Evolutionary conservation across 2,113 vertebrate species (phyloP), one percentile per base, ranked within the genome.

Genomic region (Acrocephalus arundinaceus): DNA sequence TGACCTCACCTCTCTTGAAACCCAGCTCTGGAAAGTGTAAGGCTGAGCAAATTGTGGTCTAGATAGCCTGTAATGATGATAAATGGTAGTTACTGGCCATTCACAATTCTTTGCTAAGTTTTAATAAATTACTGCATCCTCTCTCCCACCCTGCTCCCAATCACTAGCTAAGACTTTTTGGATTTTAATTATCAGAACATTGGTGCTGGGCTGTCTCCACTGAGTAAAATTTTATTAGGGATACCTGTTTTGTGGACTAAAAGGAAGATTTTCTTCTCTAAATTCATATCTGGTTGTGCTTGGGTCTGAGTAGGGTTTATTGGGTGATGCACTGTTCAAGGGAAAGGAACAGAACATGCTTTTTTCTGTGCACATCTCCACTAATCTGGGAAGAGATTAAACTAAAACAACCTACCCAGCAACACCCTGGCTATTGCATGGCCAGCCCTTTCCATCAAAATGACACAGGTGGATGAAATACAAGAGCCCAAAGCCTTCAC

Each of bases 81-180:
- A 68, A 74, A 68, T 43, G 0, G 12, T 68, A 74, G 52, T 63
- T 68, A 52, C 39, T 59, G 55, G 9, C 16, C 20, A 30, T 37
- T 52, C 43, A 24, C 24, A 68, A 43, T 43, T 79, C 55, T 63
- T 30, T 30, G n/a, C 15, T 31, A 59, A 52, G 10, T 18, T 6
- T 19, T 74, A 30, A 31, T 21, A 33, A 57, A 85, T 35, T 46
- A 11, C 62, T 76, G 37, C 9, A 59, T 33, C 21, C 6, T 59
- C 45, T 62, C 30, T 48, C 2, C 17, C 5, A 30, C 11, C 7
- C 13, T 4, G 3, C 27, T 39, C 2, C 17, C 2, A 21, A 2
- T 18, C 12, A 72, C 14, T 70, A 30, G 28, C 17, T 20, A 74
- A 62, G 14, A 13, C 37, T 15, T 41, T 57, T 31, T 33, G 24